phyloP scores from a whole-genome alignment of 2,797 vertebrate genomes.

The Benthosema pterotum region DNA sequence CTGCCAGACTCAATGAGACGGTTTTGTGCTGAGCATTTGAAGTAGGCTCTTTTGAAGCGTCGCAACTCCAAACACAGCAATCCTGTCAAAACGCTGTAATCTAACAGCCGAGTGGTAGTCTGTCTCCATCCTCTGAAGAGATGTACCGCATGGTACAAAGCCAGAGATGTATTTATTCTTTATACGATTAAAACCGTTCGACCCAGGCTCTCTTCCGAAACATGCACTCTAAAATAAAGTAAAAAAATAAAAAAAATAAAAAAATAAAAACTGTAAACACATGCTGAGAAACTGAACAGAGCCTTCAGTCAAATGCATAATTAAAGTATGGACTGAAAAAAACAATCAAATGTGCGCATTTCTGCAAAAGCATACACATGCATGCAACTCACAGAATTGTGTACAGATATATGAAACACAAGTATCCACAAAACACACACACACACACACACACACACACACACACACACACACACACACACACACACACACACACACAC shows the following conservation, averaged over 20 bases:
- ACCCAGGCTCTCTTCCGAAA: conserved; percentile 16
- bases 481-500: conserved; percentile 12
- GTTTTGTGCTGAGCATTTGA: conserved; percentile 53
- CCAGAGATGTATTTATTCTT: conserved; percentile 34
- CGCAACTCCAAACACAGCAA: conserved; percentile 52
- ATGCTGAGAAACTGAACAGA: conserved; percentile 24
- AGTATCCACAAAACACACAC: not conserved
- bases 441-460: not conserved
- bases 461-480: conserved; percentile 10
- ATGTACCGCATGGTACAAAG: conserved; percentile 35
- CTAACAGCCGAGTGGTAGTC: conserved; percentile 55
- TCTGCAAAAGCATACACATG: conserved; percentile 20
- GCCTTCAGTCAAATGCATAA: conserved; percentile 32
- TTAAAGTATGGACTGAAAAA: conserved; percentile 6
- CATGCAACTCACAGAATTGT: no score
- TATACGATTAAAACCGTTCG: conserved; percentile 43
- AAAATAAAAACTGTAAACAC: conserved; percentile 3
- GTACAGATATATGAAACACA: not conserved
- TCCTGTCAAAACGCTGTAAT: conserved; percentile 55
- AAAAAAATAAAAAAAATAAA: no score
- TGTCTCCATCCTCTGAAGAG: conserved; percentile 54
- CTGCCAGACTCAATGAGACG: conserved; percentile 44
- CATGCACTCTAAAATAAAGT: conserved; percentile 21
- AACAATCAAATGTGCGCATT: not conserved
- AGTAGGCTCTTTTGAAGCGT: conserved; percentile 59